Percentiles rank a stretch among this genome's conserved stretches.
phyloP scores from a whole-genome alignment of 37 sponge, comb jelly and placozoan genomes.

The Chondrilla cf. caribensis region DNA sequence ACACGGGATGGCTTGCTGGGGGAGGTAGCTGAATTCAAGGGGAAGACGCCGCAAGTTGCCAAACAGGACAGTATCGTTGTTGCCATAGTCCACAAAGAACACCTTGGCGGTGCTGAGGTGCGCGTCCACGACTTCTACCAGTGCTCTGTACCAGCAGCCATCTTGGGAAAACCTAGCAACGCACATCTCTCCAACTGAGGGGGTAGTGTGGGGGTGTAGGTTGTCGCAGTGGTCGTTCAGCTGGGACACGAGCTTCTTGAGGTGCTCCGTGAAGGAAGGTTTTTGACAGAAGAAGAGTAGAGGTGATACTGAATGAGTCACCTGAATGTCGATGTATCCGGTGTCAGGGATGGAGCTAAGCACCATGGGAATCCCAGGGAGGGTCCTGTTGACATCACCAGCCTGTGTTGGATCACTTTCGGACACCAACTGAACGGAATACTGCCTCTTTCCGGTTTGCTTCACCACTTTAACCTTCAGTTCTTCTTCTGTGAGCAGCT shows the following conservation, averaged over 20 bases:
- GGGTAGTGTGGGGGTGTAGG: neutral
- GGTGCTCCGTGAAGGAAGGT: slow-evolving; percentile 28
- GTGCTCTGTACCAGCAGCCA: slow-evolving; percentile 41
- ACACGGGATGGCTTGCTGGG: slow-evolving; percentile 66
- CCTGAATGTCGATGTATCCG: slow-evolving; percentile 40
- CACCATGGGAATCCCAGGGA: neutral
- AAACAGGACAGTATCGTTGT: slow-evolving; percentile 39
- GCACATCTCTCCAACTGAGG: slow-evolving; percentile 26
- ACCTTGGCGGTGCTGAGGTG: slow-evolving; percentile 13
- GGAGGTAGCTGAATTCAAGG: slow-evolving; percentile 52
- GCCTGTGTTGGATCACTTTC: neutral
- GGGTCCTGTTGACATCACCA: neutral
- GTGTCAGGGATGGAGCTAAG: neutral
- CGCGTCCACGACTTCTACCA: neutral
- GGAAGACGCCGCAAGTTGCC: slow-evolving; percentile 42
- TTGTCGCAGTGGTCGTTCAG: neutral
- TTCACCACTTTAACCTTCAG: slow-evolving; percentile 9
- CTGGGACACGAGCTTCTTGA: slow-evolving; percentile 48
- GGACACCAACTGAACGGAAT: neutral
- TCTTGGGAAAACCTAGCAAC: slow-evolving; percentile 48
- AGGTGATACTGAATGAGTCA: slow-evolving; percentile 50
- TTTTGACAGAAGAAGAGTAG: slow-evolving; percentile 70
- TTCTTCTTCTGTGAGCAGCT: neutral
- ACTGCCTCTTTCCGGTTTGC: neutral
- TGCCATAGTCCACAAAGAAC: slow-evolving; percentile 76